Percentiles rank a stretch among this genome's conserved stretches.
These are phyloP conservation scores for Nowickia ferox DNA, from an alignment of 2,888 invertebrate species.

Conservation along the genomic window DNA sequence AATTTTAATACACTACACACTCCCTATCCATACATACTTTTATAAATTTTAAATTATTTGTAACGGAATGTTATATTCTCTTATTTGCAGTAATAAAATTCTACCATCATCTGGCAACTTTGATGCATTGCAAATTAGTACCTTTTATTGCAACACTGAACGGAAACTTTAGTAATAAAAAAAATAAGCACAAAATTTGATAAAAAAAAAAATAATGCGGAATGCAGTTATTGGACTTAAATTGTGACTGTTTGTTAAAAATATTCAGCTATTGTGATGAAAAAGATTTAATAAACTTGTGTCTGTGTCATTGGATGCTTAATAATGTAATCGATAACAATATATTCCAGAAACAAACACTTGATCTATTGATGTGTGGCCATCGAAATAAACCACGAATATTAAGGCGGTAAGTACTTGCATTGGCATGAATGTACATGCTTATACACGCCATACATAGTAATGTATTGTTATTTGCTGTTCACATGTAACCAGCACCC, in stretches of 20 bases:
- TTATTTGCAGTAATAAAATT: not conserved
- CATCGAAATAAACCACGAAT: conserved; percentile 78
- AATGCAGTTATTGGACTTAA: conserved; percentile 75
- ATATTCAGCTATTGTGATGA: conserved; percentile 85
- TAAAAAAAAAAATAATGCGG: conserved; percentile 30
- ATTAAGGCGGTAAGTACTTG: conserved; percentile 74
- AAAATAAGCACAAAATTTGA: not conserved
- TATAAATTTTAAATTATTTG: not conserved
- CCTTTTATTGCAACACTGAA: conserved; percentile 20
- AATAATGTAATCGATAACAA: conserved; percentile 83
- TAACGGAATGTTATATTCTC: too few relatives aligned
- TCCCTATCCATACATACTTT: not conserved
- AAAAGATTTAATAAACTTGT: conserved; percentile 84
- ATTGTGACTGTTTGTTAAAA: conserved; percentile 83
- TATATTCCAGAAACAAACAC: conserved; percentile 78
- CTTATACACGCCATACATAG: not conserved
- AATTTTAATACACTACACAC: too few relatives aligned
- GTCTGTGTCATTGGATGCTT: conserved; percentile 84
- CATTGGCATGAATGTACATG: not conserved
- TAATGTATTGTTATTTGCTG: not conserved
- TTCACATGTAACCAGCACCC: conserved; percentile 75
- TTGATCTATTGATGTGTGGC: conserved; percentile 80
- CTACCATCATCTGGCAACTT: conserved; percentile 18
- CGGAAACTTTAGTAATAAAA: conserved; percentile 6
- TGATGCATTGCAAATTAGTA: not conserved